Evolutionary conservation across 2,888 invertebrate genomes (phyloP), one percentile per base, ranked within the genome.

Genomic region (Phengaris arion): DNA sequence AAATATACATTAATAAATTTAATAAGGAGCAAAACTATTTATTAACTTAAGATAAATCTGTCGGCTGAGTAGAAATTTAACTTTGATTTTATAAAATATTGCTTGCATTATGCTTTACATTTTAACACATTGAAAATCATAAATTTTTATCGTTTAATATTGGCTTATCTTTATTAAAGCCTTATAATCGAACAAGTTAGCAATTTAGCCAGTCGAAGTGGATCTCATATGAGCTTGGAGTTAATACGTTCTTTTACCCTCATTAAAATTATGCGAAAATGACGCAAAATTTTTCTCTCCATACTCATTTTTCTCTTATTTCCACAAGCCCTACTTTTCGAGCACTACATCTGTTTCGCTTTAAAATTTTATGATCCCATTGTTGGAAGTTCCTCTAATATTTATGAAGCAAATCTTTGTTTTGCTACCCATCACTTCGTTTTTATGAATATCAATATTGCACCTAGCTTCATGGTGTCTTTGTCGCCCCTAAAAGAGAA

Each of bases 371-470:
- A 64, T 64, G 64, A 64, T 64, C 2, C 64, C 13, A 45, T 64
- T 64, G 64, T 64, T 35, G 64, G 64, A 64, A 64, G 64, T 45
- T 64, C 64, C 13, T 64, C 64, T 64, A 35, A 64, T 64, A 64
- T 64, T 64, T 45, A 64, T 64, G 35, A 64, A 64, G 64, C 79
- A 81, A 82, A 81, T 80, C 79, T 83, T 59, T 52, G 52, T 82
- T 84, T 83, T 83, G 83, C 83, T 83, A 83, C 81, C 80, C 75
- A 72, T 75, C 74, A 68, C 70, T 59, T 73, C 74, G 74, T 48
- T 74, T 72, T 54, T 57, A 55, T 74, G 48, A 59, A 74, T 74
- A 74, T 48, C 46, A 59, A 48, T 74, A 59, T 74, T 57, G 15
- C 15, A 74, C 48, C n/a, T 45, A 35, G 13, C 35, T 64, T 64